phyloP scores from a whole-genome alignment of 2,888 invertebrate genomes.

The Cheilosia grossa region DNA sequence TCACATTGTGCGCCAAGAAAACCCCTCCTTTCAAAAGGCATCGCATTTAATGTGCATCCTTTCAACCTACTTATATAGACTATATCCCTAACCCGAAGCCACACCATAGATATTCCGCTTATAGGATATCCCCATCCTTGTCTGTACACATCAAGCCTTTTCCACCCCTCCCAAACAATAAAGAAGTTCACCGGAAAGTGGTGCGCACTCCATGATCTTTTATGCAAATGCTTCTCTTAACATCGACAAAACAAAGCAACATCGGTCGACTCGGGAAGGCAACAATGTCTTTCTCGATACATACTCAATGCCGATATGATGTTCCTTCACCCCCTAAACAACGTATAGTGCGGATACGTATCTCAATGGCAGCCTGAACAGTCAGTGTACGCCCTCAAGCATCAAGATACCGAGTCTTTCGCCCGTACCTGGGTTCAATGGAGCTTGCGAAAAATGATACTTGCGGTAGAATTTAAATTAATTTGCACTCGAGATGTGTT shows the following conservation, averaged over 20 bases:
- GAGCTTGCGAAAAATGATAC: conserved; percentile 43
- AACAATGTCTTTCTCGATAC: conserved; percentile 23
- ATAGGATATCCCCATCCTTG: conserved; percentile 39
- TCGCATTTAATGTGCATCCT: conserved; percentile 51
- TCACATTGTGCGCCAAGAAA: conserved; percentile 10
- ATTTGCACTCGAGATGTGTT: conserved; percentile 43
- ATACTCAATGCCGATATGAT: not conserved
- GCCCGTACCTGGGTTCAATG: conserved; percentile 25
- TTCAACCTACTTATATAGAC: not conserved
- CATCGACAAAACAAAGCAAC: conserved; percentile 45
- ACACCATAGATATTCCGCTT: not conserved
- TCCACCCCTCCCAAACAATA: conserved; percentile 13
- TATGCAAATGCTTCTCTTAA: conserved; percentile 42
- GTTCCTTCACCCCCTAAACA: not conserved
- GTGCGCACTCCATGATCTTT: conserved; percentile 41
- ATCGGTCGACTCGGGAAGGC: not conserved
- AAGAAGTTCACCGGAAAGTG: conserved; percentile 36
- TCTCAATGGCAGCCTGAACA: conserved; percentile 36
- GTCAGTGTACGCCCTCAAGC: not conserved
- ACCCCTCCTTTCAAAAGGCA: conserved; percentile 20
- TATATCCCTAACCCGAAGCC: not conserved
- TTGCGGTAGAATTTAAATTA: conserved; percentile 55
- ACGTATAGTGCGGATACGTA: conserved; percentile 17
- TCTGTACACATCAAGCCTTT: conserved; percentile 38
- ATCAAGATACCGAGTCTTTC: not conserved